Conservation (phyloP, 2,113 vertebrate species). For the Sigmodon hispidus region DNA sequence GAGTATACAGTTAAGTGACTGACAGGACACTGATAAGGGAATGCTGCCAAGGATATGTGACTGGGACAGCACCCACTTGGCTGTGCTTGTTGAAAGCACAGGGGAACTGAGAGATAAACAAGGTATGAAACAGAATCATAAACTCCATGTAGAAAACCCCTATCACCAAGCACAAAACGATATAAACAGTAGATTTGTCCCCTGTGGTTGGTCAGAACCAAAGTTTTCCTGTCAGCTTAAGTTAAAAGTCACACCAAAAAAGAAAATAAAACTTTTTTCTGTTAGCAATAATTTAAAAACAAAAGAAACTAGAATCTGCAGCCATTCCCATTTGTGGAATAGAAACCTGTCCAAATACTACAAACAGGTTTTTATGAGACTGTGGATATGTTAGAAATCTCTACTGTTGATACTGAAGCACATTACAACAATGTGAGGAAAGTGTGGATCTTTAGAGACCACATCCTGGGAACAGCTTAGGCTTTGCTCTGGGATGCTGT, state of each 20-base stretch:
- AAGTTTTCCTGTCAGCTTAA: neutral
- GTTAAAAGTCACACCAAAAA: neutral
- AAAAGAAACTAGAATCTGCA: neutral
- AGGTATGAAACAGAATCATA: neutral
- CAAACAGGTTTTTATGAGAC: neutral
- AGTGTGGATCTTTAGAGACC: neutral
- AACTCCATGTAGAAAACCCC: neutral
- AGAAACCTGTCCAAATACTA: neutral
- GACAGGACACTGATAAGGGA: neutral
- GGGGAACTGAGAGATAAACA: neutral
- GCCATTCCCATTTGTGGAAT: neutral
- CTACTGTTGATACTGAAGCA: neutral
- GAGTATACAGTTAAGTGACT: neutral
- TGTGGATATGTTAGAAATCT: neutral
- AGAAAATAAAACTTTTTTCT: neutral
- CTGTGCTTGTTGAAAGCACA: neutral
- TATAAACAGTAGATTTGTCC: neutral
- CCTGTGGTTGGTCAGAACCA: neutral
- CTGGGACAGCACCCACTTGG: neutral
- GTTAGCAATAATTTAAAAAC: neutral
- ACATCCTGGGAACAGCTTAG: neutral
- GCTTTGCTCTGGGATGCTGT: neutral
- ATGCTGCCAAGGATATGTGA: neutral
- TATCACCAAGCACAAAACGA: neutral
- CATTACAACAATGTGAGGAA: neutral